A percentile compares a stretch with the other conserved stretches of the same genome.
Conservation (phyloP, 2,888 invertebrate species). For the Lobophora halterata region DNA sequence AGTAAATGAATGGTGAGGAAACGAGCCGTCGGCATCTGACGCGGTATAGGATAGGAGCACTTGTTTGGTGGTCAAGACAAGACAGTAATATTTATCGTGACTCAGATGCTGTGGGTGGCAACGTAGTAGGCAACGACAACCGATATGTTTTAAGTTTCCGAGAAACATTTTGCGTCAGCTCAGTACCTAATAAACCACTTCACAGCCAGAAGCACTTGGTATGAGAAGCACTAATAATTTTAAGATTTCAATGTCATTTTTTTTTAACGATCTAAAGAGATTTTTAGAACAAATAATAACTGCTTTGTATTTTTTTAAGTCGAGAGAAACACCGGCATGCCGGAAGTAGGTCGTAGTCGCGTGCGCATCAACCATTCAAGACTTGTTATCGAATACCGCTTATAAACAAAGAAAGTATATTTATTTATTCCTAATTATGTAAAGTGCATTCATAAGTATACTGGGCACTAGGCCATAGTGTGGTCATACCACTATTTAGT, state of each 20-base stretch:
- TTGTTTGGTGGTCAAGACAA: conserved; percentile 28
- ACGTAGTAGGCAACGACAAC: conserved; percentile 19
- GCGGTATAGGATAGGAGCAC: conserved; percentile 28
- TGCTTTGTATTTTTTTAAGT: too few relatives aligned
- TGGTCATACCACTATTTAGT: too few relatives aligned
- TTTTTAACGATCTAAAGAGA: too few relatives aligned
- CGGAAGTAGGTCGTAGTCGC: conserved; percentile 56
- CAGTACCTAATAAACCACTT: neutral
- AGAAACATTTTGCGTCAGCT: conserved; percentile 35
- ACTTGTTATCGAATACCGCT: neutral
- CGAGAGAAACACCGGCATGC: conserved; percentile 49
- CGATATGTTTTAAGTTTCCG: conserved; percentile 27
- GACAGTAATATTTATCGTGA: conserved; percentile 36
- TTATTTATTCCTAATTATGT: too few relatives aligned
- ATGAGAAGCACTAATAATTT: too few relatives aligned
- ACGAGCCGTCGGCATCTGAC: conserved; percentile 27
- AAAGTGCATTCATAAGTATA: too few relatives aligned
- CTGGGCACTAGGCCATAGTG: too few relatives aligned
- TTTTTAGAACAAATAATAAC: neutral
- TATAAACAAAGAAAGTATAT: neutral
- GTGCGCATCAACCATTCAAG: conserved; percentile 41
- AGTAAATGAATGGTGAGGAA: conserved; percentile 39
- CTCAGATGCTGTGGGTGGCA: conserved; percentile 45
- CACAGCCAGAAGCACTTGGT: neutral
- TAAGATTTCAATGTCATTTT: neutral